These are phyloP conservation scores for Holothuria leucospilota DNA, from an alignment of 53 echinoderm and acorn worm genomes.

Conservation along the genomic window DNA sequence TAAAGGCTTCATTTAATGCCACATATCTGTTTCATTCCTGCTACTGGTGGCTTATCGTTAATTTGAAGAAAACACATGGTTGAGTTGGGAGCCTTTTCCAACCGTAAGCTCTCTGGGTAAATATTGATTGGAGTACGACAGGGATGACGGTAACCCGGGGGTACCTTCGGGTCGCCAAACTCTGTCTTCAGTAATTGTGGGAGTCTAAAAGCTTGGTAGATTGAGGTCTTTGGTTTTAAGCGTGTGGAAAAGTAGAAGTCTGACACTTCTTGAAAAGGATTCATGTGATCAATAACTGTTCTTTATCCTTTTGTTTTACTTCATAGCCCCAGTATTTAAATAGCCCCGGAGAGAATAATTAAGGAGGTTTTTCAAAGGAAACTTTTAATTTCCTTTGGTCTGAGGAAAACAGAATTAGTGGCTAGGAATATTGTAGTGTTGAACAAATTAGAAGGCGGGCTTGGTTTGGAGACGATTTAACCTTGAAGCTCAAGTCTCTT, in stretches of 20 bases:
- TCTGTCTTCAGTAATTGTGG: neutral
- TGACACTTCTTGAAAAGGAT: too few relatives aligned
- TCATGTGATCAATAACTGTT: neutral
- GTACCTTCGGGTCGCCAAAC: neutral
- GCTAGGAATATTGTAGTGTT: too few relatives aligned
- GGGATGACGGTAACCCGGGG: neutral
- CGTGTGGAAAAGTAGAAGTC: too few relatives aligned
- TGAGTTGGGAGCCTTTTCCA: slow-evolving; percentile 31
- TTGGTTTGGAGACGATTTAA: too few relatives aligned
- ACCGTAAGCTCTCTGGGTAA: slow-evolving; percentile 32
- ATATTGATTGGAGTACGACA: neutral
- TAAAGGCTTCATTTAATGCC: neutral
- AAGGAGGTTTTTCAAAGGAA: neutral
- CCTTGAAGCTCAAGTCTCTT: too few relatives aligned
- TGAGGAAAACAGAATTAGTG: neutral
- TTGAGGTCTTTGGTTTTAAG: neutral
- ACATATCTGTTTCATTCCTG: slow-evolving; percentile 16
- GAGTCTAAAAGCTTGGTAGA: neutral
- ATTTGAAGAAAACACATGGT: slow-evolving; percentile 25
- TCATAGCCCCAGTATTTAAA: neutral
- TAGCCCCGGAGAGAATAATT: neutral
- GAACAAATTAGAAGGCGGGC: too few relatives aligned
- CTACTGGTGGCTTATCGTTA: slow-evolving; percentile 31
- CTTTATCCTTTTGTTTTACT: neutral
- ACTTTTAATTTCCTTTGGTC: neutral